Base-by-base conservation (phyloP, 2,888 invertebrate genomes). In the Girardia tigrina region DNA sequence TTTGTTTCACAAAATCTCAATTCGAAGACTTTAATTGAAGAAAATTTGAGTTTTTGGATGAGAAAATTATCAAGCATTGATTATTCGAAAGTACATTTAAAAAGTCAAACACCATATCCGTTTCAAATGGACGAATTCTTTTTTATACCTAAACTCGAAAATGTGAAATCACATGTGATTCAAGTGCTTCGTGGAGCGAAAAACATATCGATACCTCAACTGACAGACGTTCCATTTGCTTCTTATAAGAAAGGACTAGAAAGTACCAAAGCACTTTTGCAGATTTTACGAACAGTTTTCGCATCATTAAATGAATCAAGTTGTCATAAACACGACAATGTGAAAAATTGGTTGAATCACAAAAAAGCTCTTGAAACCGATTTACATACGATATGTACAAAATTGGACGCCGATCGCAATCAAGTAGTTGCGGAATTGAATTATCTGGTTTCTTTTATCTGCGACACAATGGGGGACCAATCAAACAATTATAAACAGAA, bases 361-460 rank as follows among this genome's bases (percentile, higher is more conserved):
- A 56, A 4, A 16, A 56, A 56, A 56, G 56, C 56, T 6, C n/a
- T 56, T 6, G 56, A 56, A 56, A 56, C 56, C n/a, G 56, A 56
- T 56, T 56, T 56, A 23, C 56, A 56, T 16, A 56, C n/a, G n/a
- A 56, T 56, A 20, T 56, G 56, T n/a, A 56, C 2, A 20, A 56
- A 56, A 56, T 56, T 56, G 56, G 56, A 56, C n/a, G 56, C 56
- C 56, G 56, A 56, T 56, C 6, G 56, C n/a, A 56, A 56, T 56
- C 56, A 56, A 56, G 56, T 56, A 2, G 6, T 56, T 4, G 56
- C 56, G 4, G 56, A 56, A 56, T 56, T 56, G 56, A 23, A n/a
- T 56, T 56, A 56, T 56, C n/a, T 56, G 2, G 4, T 56, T 16
- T n/a, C n/a, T n/a, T 56, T 56, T 56, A n/a, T 56, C 23, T 20